Evolutionary conservation across 1,140 invertebrate species (phyloP).

Genomic region (Trichoplusia ni): DNA sequence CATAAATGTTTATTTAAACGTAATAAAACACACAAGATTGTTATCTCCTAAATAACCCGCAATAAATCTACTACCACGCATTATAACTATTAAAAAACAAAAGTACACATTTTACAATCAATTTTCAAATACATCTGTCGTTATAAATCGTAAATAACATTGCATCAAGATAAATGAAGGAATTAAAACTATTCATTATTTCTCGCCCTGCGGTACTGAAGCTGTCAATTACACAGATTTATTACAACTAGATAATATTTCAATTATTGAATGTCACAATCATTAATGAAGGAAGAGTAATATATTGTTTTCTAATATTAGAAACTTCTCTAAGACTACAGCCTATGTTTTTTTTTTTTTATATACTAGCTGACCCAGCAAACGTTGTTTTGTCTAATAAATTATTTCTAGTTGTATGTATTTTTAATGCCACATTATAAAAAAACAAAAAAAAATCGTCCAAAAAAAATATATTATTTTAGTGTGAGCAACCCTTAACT

Average conservation of each 20-base stretch:
- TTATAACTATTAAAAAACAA: background rate
- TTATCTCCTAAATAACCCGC: too few species aligned
- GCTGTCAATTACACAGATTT: slow-evolving; percentile 28
- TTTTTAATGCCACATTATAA: too few species aligned
- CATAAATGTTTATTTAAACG: background rate
- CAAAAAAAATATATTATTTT: too few species aligned
- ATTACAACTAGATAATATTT: slow-evolving; percentile 13
- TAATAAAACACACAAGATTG: background rate
- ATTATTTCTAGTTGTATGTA: too few species aligned
- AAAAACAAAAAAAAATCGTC: too few species aligned
- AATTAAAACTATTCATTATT: slow-evolving; percentile 31
- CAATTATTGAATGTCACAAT: slow-evolving; percentile 15
- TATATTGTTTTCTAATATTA: background rate
- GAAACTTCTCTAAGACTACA: background rate
- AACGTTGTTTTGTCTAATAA: too few species aligned
- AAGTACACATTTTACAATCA: background rate
- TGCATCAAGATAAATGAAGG: slow-evolving; percentile 22
- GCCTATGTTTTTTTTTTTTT: too few species aligned
- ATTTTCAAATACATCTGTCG: slow-evolving; percentile 16
- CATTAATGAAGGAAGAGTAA: background rate
- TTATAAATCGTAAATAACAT: slow-evolving; percentile 16
- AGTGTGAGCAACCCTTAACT: too few species aligned
- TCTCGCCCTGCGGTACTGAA: slow-evolving; percentile 22
- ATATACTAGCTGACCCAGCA: too few species aligned
- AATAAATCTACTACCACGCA: background rate